Evolutionary conservation across 92 coral and sea anemone genomes (phyloP), one percentile per base, ranked within the genome.

Genomic region (Bergia puertoricense): DNA sequence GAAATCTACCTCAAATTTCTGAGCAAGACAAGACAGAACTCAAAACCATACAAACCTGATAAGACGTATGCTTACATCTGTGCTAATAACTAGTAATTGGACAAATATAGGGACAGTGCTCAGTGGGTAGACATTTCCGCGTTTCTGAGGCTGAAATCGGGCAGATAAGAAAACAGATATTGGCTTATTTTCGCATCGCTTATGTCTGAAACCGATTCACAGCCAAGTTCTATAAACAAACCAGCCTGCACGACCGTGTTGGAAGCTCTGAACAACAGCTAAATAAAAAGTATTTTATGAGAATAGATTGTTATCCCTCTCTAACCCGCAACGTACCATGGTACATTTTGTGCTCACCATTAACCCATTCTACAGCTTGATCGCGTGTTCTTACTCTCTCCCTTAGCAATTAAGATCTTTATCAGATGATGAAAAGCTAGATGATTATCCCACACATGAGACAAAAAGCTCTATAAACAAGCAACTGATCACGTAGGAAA

Each of bases 331-430:
- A 48, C 50, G 56, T 43, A 40, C n/a, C 46, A 22, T 42, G 42
- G 50, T 42, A 7, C 86, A 83, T 43, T 46, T 23, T 15, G 20
- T 30, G 74, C 51, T 67, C 77, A 67, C 57, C 48, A 6, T 16
- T 14, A 66, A 62, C 4, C 8, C 37, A 36, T 81, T 69, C 43
- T 57, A 54, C 42, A 79, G 57, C 41, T 67, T 68, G 76, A 83
- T 83, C 76, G 86, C 86, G 86, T 83, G 86, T 30, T 83, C 41
- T 23, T 11, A 50, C 62, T 51, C 44, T 46, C 15, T 79, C 50
- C 74, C 54, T 18, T 40, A 69, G 74, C 86, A 83, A 83, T 83
- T 83, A 83, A 83, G 77, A 83, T 83, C 54, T 83, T 83, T 67
- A 83, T 83, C 77, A 67, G 77, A 82, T 44, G 86, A 82, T 82